These are phyloP conservation scores for Drosophila lowei DNA, from an alignment of 1,140 invertebrate species.

Conservation along the genomic window DNA sequence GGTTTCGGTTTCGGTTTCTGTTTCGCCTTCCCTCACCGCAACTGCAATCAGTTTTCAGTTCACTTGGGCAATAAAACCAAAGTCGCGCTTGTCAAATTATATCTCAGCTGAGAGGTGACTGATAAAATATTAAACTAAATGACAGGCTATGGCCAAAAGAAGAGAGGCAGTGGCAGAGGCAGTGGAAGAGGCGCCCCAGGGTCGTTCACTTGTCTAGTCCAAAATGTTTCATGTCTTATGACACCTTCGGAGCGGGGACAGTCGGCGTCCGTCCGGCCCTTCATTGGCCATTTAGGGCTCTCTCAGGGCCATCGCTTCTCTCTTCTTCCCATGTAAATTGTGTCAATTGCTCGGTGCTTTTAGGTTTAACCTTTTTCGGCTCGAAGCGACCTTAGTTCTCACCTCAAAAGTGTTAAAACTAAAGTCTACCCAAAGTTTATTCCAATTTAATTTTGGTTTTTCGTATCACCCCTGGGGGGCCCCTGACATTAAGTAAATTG, in stretches of 20 bases:
- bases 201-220: slow-evolving; percentile 46
- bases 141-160: slow-evolving; percentile 52
- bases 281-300: slow-evolving; percentile 55
- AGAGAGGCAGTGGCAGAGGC: slow-evolving; percentile 35
- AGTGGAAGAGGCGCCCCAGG: slow-evolving; percentile 54
- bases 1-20: slow-evolving; percentile 66
- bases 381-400: slow-evolving; percentile 37
- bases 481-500: too few relatives aligned
- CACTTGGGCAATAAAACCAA: slow-evolving; percentile 54
- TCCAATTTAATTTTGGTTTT: slow-evolving; percentile 9
- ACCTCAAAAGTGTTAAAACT: slow-evolving; percentile 42
- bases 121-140: slow-evolving; percentile 66
- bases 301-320: slow-evolving; percentile 40
- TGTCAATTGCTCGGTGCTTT: slow-evolving; percentile 38
- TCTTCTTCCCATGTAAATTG: slow-evolving; percentile 47
- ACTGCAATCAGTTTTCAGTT: slow-evolving; percentile 69
- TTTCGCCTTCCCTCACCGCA: too few relatives aligned
- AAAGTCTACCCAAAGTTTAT: background rate
- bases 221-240: slow-evolving; percentile 13
- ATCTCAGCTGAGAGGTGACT: slow-evolving; percentile 46
- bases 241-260: slow-evolving; percentile 10
- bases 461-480: background rate
- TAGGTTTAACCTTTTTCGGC: slow-evolving; percentile 38
- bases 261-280: slow-evolving; percentile 18
- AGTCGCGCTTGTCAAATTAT: slow-evolving; percentile 70